Evolutionary conservation across 2,797 vertebrate species (phyloP), one percentile per base, ranked within the genome.

Genomic region (Epinephelus malabaricus): DNA sequence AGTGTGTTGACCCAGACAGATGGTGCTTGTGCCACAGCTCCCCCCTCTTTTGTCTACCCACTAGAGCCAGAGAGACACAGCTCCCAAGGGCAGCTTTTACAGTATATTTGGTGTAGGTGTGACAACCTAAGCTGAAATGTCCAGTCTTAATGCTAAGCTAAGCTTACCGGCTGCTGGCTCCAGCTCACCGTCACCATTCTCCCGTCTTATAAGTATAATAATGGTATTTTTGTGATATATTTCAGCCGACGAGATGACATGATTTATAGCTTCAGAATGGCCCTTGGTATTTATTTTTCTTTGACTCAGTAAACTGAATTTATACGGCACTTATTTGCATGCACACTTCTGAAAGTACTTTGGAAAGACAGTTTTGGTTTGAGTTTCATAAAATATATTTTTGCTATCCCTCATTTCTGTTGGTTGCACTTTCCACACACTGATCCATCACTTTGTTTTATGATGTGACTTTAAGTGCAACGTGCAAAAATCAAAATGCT

Each of bases 381-480:
- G 14, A 69, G 2, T 61, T 47, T 54, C 2, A 56, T 34, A 5
- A 53, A 69, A 65, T 59, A 19, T 0, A 15, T 13, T 21, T 61
- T 74, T 73, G 21, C 38, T 59, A 63, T 62, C 30, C 17, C 7
- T 54, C 61, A 46, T 55, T 64, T 72, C 50, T 78, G 27, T 65
- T 53, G 2, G 5, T 73, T 2, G 2, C 25, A 30, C 30, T 63
- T 45, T 56, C 4, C 38, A 40, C 71, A 45, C 55, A 75, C 43
- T 58, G 23, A 79, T 18, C 38, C 68, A 69, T 47, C 21, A 47
- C 34, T 82, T 80, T 64, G 38, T 78, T 91, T 86, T 75, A 75
- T 66, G 54, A 74, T 76, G 50, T 78, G 34, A 34, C 6, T 34
- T 34, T 34, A 34, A 34, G 23, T 73, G 79, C 71, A 73, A 53